Conservation (phyloP, 2,113 vertebrate species). For the Rutilus rutilus region DNA sequence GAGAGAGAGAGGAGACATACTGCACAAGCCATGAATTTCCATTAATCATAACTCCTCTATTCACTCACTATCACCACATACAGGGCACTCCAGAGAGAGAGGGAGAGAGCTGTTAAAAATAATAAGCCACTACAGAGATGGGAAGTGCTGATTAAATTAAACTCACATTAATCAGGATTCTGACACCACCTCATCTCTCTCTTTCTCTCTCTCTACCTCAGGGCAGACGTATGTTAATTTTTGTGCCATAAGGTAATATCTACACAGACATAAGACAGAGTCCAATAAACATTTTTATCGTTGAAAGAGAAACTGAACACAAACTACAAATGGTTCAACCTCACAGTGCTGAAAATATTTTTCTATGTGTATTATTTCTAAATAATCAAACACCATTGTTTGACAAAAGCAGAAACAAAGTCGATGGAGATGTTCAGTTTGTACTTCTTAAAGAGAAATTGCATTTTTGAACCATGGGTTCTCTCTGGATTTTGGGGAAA, state of each 20-base stretch:
- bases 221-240: conserved; percentile 16
- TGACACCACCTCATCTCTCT: conserved; percentile 63
- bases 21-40: conserved; percentile 81
- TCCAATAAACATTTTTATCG: neutral
- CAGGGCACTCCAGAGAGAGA: conserved; percentile 56
- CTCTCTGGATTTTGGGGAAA: neutral
- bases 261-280: neutral
- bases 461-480: neutral
- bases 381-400: neutral
- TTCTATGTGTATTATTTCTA: neutral
- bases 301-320: neutral
- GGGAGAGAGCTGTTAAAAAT: conserved; percentile 87
- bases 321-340: neutral
- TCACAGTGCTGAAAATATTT: neutral
- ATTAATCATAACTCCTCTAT: conserved; percentile 86
- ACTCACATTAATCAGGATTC: conserved; percentile 91
- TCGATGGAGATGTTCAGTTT: neutral
- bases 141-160: conserved; percentile 94
- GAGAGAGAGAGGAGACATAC: conserved; percentile 50
- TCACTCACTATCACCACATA: conserved; percentile 63
- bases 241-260: conserved; percentile 10
- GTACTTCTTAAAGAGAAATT: neutral
- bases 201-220: conserved; percentile 17
- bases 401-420: neutral
- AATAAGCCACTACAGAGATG: conserved; percentile 89